These are phyloP conservation scores for Theristicus caerulescens DNA, from an alignment of 2,113 vertebrate species.

Conservation along the genomic window DNA sequence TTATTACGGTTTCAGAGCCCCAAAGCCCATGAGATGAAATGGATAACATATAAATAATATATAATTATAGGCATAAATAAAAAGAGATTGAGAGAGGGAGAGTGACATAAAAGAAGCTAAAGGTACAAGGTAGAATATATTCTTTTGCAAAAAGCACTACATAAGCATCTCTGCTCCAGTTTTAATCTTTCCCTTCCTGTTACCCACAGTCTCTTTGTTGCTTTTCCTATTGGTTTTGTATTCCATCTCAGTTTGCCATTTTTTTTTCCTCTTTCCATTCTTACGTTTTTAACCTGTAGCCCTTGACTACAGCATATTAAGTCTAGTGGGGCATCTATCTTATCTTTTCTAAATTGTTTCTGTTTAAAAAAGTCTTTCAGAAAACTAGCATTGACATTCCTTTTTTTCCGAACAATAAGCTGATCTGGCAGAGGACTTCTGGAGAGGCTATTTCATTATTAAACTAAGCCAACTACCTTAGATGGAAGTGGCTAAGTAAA, in stretches of 20 bases:
- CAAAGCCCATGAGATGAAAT: not conserved
- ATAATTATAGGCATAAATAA: not conserved
- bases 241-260: not conserved
- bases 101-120: not conserved
- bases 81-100: not conserved
- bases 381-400: not conserved
- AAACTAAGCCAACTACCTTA: slow-evolving; percentile 20
- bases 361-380: not conserved
- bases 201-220: not conserved
- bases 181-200: not conserved
- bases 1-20: not conserved
- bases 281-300: not conserved
- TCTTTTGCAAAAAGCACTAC: not conserved
- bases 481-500: slow-evolving; percentile 17
- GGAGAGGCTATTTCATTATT: not conserved
- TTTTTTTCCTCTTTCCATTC: not conserved
- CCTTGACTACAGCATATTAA: not conserved
- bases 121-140: not conserved
- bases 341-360: not conserved
- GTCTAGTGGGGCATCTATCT: not conserved
- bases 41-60: not conserved
- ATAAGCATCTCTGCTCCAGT: not conserved
- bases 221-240: not conserved
- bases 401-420: not conserved
- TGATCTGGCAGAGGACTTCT: not conserved